Evolutionary conservation across 2,797 vertebrate genomes (phyloP).

Genomic region (Sciaenops ocellatus): DNA sequence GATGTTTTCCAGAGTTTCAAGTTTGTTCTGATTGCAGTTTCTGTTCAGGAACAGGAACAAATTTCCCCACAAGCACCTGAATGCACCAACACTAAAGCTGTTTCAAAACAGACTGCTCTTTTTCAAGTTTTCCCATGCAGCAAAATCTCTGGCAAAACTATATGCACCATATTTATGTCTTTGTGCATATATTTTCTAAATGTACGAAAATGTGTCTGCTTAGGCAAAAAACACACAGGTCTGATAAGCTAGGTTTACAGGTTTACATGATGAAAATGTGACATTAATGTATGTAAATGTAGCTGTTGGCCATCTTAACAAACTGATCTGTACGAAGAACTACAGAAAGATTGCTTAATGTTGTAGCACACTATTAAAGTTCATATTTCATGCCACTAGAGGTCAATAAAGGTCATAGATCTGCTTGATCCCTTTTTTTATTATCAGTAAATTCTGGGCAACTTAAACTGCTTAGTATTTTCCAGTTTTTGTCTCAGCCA

Average conservation of each 20-base stretch:
- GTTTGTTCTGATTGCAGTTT: neutral
- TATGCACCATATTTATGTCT: neutral
- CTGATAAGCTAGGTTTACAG: neutral
- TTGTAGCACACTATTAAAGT: constrained; percentile 16
- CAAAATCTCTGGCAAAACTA: neutral
- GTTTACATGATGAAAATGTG: neutral
- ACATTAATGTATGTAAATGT: neutral
- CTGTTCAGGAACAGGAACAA: neutral
- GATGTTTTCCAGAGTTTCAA: too few relatives aligned
- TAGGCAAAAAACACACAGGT: neutral
- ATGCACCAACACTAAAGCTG: constrained; percentile 15
- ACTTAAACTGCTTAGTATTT: neutral
- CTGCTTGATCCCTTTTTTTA: neutral
- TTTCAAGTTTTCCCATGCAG: neutral
- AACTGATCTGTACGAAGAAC: neutral
- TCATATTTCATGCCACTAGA: constrained; percentile 33
- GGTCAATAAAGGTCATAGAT: constrained; percentile 34
- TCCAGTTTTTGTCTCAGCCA: neutral
- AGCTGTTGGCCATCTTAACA: neutral
- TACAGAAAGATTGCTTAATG: neutral
- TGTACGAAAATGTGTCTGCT: too few relatives aligned
- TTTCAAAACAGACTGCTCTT: constrained; percentile 1
- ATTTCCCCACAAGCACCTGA: constrained; percentile 6
- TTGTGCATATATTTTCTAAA: neutral
- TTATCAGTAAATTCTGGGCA: neutral